A percentile compares a stretch with the other conserved stretches of the same genome.
Evolutionary conservation across 2,888 invertebrate genomes (phyloP).

Genomic region (Petrophora chlorosata): DNA sequence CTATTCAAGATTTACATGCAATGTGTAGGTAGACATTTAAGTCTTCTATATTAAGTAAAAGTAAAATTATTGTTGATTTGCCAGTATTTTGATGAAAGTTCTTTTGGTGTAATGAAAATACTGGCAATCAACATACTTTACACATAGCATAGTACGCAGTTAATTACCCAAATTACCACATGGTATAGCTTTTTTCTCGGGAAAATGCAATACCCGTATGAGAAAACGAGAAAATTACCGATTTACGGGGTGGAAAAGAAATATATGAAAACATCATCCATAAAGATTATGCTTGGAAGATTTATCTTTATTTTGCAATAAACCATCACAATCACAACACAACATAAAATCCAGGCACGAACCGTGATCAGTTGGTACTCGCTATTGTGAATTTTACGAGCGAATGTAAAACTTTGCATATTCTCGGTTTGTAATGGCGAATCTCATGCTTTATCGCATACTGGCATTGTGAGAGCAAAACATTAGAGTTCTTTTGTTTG

Average conservation of each 20-base stretch:
- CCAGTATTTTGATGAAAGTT: too few relatives aligned
- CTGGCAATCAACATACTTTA: too few relatives aligned
- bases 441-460: constrained; percentile 24
- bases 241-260: background rate
- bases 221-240: background rate
- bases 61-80: too few relatives aligned
- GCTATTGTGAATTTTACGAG: constrained; percentile 66
- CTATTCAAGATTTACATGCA: background rate
- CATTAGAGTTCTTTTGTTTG: background rate
- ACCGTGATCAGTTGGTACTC: constrained; percentile 48
- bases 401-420: constrained; percentile 51
- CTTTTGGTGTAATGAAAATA: too few relatives aligned
- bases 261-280: background rate
- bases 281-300: background rate
- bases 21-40: too few relatives aligned
- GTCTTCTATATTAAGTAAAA: too few relatives aligned
- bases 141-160: too few relatives aligned
- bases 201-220: too few relatives aligned
- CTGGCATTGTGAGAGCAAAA: background rate
- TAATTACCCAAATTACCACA: too few relatives aligned
- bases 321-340: constrained; percentile 15
- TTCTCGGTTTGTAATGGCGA: constrained; percentile 27
- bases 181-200: too few relatives aligned
- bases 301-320: constrained; percentile 18
- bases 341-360: constrained; percentile 17